phyloP scores from a whole-genome alignment of 1,140 invertebrate species.

The Pissodes strobi region DNA sequence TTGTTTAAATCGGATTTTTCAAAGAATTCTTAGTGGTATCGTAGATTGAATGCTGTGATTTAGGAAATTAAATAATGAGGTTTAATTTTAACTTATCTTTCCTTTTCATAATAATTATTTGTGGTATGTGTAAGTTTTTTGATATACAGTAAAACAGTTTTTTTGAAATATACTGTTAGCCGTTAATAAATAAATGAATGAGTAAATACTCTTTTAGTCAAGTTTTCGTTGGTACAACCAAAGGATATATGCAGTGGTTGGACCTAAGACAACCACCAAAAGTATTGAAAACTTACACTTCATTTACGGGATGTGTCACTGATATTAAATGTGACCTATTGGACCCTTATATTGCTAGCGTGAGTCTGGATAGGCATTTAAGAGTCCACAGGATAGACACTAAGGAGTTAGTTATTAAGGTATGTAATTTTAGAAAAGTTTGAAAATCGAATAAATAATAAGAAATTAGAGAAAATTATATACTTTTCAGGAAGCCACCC shows the following conservation, averaged over 20 bases:
- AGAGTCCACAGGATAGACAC: constrained; percentile 73
- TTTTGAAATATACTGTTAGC: constrained; percentile 59
- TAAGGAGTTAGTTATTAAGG: constrained; percentile 66
- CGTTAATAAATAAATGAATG: constrained; percentile 50
- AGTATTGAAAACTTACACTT: constrained; percentile 69
- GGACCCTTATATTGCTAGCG: constrained; percentile 66
- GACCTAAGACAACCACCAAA: constrained; percentile 65
- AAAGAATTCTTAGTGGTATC: too few relatives aligned
- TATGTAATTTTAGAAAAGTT: too few relatives aligned
- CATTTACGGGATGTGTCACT: constrained; percentile 71
- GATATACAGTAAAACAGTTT: too few relatives aligned
- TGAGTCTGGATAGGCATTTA: constrained; percentile 74
- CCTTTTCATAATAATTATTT: too few relatives aligned
- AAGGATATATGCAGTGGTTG: constrained; percentile 69
- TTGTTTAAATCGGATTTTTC: too few relatives aligned
- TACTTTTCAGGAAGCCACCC: too few relatives aligned
- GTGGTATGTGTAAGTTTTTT: too few relatives aligned
- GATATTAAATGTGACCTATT: constrained; percentile 65
- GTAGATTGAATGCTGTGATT: too few relatives aligned
- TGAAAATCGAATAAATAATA: too few relatives aligned
- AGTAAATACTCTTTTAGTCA: constrained; percentile 56
- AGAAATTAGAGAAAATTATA: too few relatives aligned
- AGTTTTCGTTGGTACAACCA: constrained; percentile 72
- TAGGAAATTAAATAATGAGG: too few relatives aligned
- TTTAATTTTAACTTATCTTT: too few relatives aligned